Conservation (phyloP, 2,888 invertebrate species). For the Chorisops tibialis region DNA sequence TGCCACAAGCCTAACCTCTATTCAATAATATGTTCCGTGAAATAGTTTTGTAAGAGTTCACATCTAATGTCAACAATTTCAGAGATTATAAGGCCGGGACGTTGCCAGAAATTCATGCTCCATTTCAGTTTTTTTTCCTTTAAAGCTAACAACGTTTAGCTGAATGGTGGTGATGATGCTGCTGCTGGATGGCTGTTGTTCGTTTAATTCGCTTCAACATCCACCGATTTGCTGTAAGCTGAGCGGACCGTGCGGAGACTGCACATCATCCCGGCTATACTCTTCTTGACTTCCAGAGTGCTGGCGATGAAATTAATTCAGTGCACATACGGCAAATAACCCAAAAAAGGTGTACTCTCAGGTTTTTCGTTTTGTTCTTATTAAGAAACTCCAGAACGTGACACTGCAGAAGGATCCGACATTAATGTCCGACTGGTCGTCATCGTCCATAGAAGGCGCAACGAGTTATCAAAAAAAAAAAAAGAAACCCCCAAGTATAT, state of each 20-base stretch:
- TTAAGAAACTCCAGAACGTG: conserved; percentile 28
- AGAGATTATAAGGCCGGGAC: background rate
- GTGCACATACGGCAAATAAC: conserved; percentile 30
- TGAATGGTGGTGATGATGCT: background rate
- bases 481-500: no score
- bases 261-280: no score
- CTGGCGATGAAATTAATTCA: conserved; percentile 33
- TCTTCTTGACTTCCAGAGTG: background rate
- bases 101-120: background rate
- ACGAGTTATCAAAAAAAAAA: no score
- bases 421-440: conserved; percentile 12
- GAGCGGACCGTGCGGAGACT: no score
- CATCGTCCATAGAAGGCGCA: no score
- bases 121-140: background rate
- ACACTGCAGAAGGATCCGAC: conserved; percentile 29
- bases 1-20: no score
- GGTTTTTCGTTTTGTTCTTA: conserved; percentile 6
- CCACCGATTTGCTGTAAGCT: background rate
- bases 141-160: background rate
- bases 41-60: no score
- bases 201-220: background rate
- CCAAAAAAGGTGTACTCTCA: conserved; percentile 18
- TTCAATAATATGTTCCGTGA: no score
- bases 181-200: background rate
- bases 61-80: no score